phyloP scores from a whole-genome alignment of 2,797 vertebrate genomes.

The Catharus ustulatus region DNA sequence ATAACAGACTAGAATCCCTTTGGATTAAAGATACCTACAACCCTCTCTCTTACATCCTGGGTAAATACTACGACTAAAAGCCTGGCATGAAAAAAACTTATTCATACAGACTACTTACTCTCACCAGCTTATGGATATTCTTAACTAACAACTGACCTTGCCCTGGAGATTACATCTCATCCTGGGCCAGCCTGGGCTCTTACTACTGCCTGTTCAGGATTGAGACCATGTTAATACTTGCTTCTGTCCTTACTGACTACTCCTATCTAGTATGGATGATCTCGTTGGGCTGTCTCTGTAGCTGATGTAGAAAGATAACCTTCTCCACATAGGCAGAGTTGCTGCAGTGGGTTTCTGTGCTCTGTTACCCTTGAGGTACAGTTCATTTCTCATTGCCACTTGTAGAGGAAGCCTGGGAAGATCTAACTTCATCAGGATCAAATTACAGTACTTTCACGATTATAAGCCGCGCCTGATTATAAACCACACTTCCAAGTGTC shows the following conservation, averaged over 20 bases:
- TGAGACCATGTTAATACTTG: neutral
- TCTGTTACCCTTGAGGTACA: neutral
- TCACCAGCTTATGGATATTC: fast-evolving
- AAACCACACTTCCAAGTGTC: no score
- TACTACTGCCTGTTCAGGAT: neutral
- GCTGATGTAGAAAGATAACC: neutral
- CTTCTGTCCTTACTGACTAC: neutral
- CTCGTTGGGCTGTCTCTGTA: neutral
- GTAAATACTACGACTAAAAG: neutral
- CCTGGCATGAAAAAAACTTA: neutral
- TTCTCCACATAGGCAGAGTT: neutral
- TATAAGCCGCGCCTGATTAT: no score
- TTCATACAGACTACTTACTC: neutral
- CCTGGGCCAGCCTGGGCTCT: fast-evolving
- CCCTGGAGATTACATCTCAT: neutral
- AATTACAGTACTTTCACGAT: neutral
- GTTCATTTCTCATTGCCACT: neutral
- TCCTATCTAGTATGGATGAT: neutral
- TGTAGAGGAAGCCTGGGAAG: neutral
- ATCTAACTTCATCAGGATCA: neutral
- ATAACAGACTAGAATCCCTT: neutral
- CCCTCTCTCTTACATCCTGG: neutral
- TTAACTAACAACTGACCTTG: neutral
- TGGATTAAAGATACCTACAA: neutral
- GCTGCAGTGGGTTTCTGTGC: neutral